Evolutionary conservation across 37 sponge, comb jelly and placozoan species (phyloP), one percentile per base, ranked within the genome.

Genomic region (Hexactinellida sp.): DNA sequence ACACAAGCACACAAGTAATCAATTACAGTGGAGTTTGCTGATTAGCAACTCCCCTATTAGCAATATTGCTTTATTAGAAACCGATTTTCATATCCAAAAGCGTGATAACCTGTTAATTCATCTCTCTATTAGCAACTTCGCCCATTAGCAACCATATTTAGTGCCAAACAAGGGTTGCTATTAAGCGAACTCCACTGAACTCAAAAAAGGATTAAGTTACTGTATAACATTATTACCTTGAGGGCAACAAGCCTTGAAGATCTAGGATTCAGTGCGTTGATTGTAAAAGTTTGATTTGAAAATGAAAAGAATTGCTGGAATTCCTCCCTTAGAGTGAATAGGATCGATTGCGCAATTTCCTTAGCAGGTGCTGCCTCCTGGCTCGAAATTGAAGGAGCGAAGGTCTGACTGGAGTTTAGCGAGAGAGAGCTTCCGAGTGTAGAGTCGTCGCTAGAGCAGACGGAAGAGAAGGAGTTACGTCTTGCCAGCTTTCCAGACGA

Each of bases 351-450:
- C 5, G 76, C 76, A 21, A 63, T 63, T 28, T 63, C 76, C 13
- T 63, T 63, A 25, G 76, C 76, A 25, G 76, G 76, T 25, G 76
- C 76, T 63, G 76, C 76, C 21, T 63, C 76, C 30, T 63, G 76
- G 30, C 76, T 63, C 5, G 76, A 63, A 28, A 63, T 63, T 63
- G 76, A 63, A 63, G 21, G 21, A 10, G 76, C 21, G 34, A 63
- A 63, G 5, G 76, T 63, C 13, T 63, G 76, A 63, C 30, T 63
- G 3, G 76, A 63, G 3, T 5, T 21, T 63, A 63, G 21, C 3
- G 76, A 63, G 25, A 63, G 76, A 63, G 76, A 63, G 30, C 76
- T 63, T 63, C 76, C 76, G 5, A 63, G 76, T 21, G 76, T 63
- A 3, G 76, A 63, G 76, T 63, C 76, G 13, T 63, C 76, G 34